A percentile compares a stretch with the other conserved stretches of the same genome.
Evolutionary conservation across 2,113 vertebrate species (phyloP).

Genomic region (zebrafish (Danio rerio)): GRCz12tu NC_133179.1:7018501-7019000

Average conservation of each 20-base stretch:
- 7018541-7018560: neutral
- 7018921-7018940: conserved; percentile 87
- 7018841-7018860: conserved; percentile 90
- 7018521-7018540: neutral
- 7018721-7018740: conserved; percentile 46
- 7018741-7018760: conserved; percentile 66
- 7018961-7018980: conserved; percentile 41
- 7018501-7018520: neutral
- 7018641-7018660: conserved; percentile 49
- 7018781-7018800: conserved; percentile 75
- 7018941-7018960: conserved; percentile 59
- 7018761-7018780: conserved; percentile 71
- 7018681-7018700: conserved; percentile 57
- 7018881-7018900: conserved; percentile 97
- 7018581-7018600: neutral
- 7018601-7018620: conserved; percentile 48
- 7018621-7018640: conserved; percentile 52
- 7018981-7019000: conserved; percentile 51
- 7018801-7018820: conserved; percentile 80
- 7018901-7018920: conserved; percentile 88
- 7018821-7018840: conserved; percentile 92
- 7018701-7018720: conserved; percentile 49
- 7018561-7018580: neutral
- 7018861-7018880: conserved; percentile 97
- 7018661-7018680: conserved; percentile 54